Conservation (phyloP, 1,140 invertebrate genomes). For the Periplaneta americana region DNA sequence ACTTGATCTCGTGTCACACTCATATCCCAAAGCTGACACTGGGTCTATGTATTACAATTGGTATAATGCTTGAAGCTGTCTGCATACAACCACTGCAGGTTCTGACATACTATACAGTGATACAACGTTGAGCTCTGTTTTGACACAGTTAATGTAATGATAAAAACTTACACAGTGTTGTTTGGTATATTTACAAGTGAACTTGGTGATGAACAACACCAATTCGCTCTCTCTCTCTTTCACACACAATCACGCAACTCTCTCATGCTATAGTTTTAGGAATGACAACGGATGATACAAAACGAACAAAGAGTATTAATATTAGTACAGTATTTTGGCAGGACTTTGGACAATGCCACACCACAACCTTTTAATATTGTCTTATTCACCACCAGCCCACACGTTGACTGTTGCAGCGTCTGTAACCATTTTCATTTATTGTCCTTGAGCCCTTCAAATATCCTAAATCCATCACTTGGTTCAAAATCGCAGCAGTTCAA, state of each 20-base stretch:
- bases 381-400: neutral
- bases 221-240: neutral
- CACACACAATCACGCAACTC: neutral
- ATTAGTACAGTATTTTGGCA: neutral
- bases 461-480: too few relatives aligned
- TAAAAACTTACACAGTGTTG: neutral
- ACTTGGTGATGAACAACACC: neutral
- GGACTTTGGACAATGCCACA: neutral
- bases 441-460: too few relatives aligned
- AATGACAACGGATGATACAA: neutral
- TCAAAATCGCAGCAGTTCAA: too few relatives aligned
- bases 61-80: neutral
- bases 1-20: too few relatives aligned
- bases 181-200: neutral
- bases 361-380: neutral
- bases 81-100: neutral
- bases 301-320: neutral
- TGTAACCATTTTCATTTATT: too few relatives aligned
- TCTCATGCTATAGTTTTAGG: too few relatives aligned
- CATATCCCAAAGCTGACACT: too few relatives aligned
- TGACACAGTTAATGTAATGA: neutral
- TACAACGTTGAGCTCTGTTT: neutral
- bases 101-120: neutral
- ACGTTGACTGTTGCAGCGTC: neutral
- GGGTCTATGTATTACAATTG: neutral